Evolutionary conservation across 2,888 invertebrate genomes (phyloP), one percentile per base, ranked within the genome.

Genomic region (Flexamia atlantica): DNA sequence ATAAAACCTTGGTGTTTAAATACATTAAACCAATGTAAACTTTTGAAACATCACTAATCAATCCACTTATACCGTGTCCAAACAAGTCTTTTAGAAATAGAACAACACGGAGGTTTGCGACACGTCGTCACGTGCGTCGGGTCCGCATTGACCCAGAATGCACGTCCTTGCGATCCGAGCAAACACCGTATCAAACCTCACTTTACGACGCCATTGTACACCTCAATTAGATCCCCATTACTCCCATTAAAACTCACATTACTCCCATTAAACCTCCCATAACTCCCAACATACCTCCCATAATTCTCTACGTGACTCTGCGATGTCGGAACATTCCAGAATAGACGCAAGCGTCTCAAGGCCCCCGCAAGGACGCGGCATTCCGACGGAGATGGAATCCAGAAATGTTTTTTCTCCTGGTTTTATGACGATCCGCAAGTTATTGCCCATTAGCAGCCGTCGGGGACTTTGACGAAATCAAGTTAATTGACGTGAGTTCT

Each of bases 221-320:
- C 68, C 32, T 17, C 68, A 32, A 68, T 68, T 68, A 32, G 32
- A 68, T 68, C 60, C 14, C 1, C 14, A 68, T 1, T 60, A 60
- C 23, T 9, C 68, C 28, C 68, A 68, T 68, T 68, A 68, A n/a
- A 60, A 1, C 68, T 32, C 5, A n/a, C 23, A 60, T 60, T 60
- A 60, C 23, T 9, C 68, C 28, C 68, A 68, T 68, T 68, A 68
- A n/a, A 60, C 14, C 68, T 32, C 5, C 25, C 30, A 64, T 64
- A 64, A 64, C 64, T n/a, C n/a, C n/a, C n/a, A n/a, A n/a, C n/a
- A n/a, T n/a, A n/a, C n/a, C 23, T 7, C 57, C 5, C 46, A 17
- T 23, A 28, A 25, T 25, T 60, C 28, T 3, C 23, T 46, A 12
- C 4, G 32, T 3, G 12, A 3, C 7, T 17, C 7, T 68, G 23